Evolutionary conservation across 2,113 vertebrate species (phyloP).

Genomic region (Oncorhynchus tshawytscha): DNA sequence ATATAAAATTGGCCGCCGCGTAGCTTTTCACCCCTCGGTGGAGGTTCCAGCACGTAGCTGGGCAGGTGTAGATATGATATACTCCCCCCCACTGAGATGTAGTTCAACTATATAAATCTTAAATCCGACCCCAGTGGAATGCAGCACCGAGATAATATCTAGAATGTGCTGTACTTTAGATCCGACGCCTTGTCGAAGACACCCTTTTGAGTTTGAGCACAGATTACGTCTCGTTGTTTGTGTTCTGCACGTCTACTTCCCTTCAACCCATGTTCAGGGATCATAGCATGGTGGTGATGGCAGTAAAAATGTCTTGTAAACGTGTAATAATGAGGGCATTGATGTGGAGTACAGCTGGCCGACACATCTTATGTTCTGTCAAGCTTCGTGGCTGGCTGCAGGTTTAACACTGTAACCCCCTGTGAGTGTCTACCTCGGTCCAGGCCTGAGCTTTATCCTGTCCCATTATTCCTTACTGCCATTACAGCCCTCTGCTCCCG

Average conservation of each 20-base stretch:
- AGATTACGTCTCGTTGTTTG: no score
- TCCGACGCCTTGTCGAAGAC: not conserved
- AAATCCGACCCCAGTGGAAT: not conserved
- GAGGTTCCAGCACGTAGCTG: not conserved
- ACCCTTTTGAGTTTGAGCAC: not conserved
- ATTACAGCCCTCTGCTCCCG: constrained; percentile 39
- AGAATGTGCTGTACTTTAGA: not conserved
- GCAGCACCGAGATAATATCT: not conserved
- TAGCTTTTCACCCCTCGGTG: constrained; percentile 30
- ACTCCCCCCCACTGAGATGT: not conserved
- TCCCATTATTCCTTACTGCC: not conserved
- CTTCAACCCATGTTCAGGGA: not conserved
- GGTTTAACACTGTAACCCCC: not conserved
- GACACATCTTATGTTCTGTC: not conserved
- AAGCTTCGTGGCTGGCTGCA: not conserved
- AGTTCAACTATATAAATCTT: not conserved
- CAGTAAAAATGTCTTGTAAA: not conserved
- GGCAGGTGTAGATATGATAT: not conserved
- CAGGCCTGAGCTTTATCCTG: not conserved
- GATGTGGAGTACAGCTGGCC: not conserved
- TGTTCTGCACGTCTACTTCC: not conserved
- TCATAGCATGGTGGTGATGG: not conserved
- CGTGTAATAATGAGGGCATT: not conserved
- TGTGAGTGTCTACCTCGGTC: not conserved
- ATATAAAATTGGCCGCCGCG: constrained; percentile 48